These are phyloP conservation scores for Pediacus dermestoides DNA, from an alignment of 2,888 invertebrate species.

Conservation along the genomic window DNA sequence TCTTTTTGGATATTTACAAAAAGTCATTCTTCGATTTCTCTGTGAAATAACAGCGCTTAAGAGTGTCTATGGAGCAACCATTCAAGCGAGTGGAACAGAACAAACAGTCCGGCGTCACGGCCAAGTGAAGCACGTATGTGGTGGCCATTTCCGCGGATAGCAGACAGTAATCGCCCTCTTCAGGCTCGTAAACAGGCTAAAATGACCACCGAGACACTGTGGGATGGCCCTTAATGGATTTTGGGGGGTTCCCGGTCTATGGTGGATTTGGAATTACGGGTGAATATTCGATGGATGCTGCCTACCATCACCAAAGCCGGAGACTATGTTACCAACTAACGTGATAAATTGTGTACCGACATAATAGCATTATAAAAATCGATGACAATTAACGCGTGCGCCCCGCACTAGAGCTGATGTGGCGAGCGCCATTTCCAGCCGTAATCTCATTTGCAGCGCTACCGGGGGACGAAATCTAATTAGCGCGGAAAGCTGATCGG, in stretches of 20 bases:
- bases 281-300: slow-evolving; percentile 28
- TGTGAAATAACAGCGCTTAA: too few species aligned
- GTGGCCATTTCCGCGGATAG: slow-evolving; percentile 46
- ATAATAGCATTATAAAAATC: slow-evolving; percentile 52
- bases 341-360: slow-evolving; percentile 51
- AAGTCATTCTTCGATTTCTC: too few species aligned
- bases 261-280: slow-evolving; percentile 20
- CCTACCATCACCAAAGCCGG: too few species aligned
- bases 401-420: slow-evolving; percentile 39
- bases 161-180: slow-evolving; percentile 50
- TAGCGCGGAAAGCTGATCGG: slow-evolving; percentile 53
- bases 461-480: slow-evolving; percentile 50
- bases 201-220: slow-evolving; percentile 48
- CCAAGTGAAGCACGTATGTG: slow-evolving; percentile 34
- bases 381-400: slow-evolving; percentile 53
- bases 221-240: slow-evolving; percentile 48
- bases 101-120: slow-evolving; percentile 34
- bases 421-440: slow-evolving; percentile 51
- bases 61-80: too few species aligned
- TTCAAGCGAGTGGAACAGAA: slow-evolving; percentile 44
- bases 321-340: too few species aligned
- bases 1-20: too few species aligned
- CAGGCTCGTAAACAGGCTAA: slow-evolving; percentile 48
- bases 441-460: slow-evolving; percentile 51
- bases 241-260: slow-evolving; percentile 36